Base-by-base conservation (phyloP, 92 coral and sea anemone species). In the Epizoanthus illoricatus region DNA sequence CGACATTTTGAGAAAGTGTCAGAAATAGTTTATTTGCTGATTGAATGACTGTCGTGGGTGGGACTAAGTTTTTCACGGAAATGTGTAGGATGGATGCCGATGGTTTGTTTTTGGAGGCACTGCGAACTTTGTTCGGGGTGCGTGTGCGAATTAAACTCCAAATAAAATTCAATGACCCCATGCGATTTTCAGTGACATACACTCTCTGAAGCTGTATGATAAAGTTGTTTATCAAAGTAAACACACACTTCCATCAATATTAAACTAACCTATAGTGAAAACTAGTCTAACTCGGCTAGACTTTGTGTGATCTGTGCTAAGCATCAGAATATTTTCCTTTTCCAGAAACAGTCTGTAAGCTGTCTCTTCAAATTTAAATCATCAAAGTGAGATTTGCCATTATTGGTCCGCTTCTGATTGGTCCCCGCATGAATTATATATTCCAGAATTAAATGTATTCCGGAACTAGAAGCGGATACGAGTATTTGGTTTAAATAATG, bases 401-500 rank as follows among this genome's bases (percentile, higher is more conserved):
- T 72, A 76, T 47, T 81, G 86, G 42, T 86, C 65, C 58, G 65
- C 52, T 49, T 71, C 70, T 66, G 81, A 93, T 93, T 93, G 97
- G 97, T 62, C 62, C 73, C 7, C 68, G 56, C 23, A 17, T 41
- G 83, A 75, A 91, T 88, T 90, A 93, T 84, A 82, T 85, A 93
- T 91, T 88, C 89, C 89, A 71, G 28, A 85, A 91, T 88, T 69
- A 86, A 85, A 90, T 91, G 87, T 88, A 91, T 88, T 88, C 97
- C 97, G 97, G 97, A 93, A 93, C 94, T 91, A 65, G 71, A 74
- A 93, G 90, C 97, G 97, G 97, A 93, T 89, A 88, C 97, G 90
- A 76, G 91, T 85, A 87, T 94, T 91, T 88, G 73, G 92, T 59
- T 81, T 80, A 79, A 87, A 86, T 87, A 85, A 90, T 84, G 80